Evolutionary conservation across 2,888 invertebrate species (phyloP), one percentile per base, ranked within the genome.

Genomic region (Drosophila mimetica): DNA sequence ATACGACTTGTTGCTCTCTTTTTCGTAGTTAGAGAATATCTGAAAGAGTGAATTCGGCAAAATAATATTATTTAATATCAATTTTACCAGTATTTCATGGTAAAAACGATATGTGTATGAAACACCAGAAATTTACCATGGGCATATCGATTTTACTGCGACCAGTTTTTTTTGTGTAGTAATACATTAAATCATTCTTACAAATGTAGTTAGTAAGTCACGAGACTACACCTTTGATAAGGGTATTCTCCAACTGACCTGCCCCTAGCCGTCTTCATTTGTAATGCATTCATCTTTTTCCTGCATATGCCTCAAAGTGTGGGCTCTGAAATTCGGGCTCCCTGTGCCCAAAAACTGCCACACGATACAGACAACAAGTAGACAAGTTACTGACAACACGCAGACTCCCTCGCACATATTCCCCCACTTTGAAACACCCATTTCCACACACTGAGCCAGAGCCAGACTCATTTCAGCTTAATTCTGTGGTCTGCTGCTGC

Each of bases 281-380:
- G 71, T 74, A 78, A 86, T 85, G 72, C 87, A 87, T 87, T 79
- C 77, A 87, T 87, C 64, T 79, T 81, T 84, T 79, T 72, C 64
- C 63, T 66, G 30, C 52, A 61, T 71, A 34, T 42, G 34, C 39
- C 44, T 42, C 48, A 34, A 47, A 58, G 55, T 69, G 53, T 51
- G 69, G 75, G 75, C 59, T 82, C 67, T 32, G 59, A 82, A 76
- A 60, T 60, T 70, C 58, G 67, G 51, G 32, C 48, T 25, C 41
- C 46, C 18, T 8, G 54, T 47, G 57, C 50, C 61, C 66, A 70
- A 75, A 72, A 74, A 64, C 36, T 58, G 70, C 85, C 82, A 72
- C 69, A 88, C 73, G 71, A 83, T 70, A 79, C 69, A 75, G 72
- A 88, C 86, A 81, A 70, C 75, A 77, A 72, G 72, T 64, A 76